phyloP scores from a whole-genome alignment of 2,797 vertebrate species.

The Potorous gilbertii region DNA sequence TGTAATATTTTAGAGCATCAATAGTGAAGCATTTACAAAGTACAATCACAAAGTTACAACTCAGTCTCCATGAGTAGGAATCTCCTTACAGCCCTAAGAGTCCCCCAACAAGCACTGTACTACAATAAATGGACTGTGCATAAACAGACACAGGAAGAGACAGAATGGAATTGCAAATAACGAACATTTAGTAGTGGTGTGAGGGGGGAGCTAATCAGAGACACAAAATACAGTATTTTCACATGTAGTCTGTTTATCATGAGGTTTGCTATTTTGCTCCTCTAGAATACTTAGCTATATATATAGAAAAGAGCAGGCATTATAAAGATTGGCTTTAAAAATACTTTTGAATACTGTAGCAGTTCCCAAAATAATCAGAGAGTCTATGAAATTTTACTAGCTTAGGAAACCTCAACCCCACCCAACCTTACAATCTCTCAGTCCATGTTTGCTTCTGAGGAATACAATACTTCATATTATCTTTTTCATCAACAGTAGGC shows the following conservation, averaged over 20 bases:
- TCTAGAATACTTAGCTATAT: neutral
- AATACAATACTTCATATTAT: neutral
- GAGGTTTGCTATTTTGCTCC: neutral
- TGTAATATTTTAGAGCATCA: conserved; percentile 43
- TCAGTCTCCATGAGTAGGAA: neutral
- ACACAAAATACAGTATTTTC: conserved; percentile 27
- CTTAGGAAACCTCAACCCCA: neutral
- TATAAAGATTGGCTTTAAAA: conserved; percentile 13
- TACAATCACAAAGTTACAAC: conserved; percentile 18
- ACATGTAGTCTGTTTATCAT: neutral
- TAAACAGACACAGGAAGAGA: neutral
- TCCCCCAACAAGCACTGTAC: neutral
- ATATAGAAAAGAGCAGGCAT: neutral
- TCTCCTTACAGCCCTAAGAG: conserved; percentile 26
- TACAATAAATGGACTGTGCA: neutral
- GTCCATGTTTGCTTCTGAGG: neutral
- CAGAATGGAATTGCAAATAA: neutral
- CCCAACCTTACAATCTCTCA: neutral
- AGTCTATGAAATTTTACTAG: neutral
- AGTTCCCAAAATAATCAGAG: conserved; percentile 18
- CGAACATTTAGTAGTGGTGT: neutral
- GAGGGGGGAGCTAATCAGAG: neutral
- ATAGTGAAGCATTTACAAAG: conserved; percentile 23
- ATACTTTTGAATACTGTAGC: neutral
- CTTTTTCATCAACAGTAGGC: neutral